Conservation (phyloP, 2,888 invertebrate species). For the Polymixis flavicincta region DNA sequence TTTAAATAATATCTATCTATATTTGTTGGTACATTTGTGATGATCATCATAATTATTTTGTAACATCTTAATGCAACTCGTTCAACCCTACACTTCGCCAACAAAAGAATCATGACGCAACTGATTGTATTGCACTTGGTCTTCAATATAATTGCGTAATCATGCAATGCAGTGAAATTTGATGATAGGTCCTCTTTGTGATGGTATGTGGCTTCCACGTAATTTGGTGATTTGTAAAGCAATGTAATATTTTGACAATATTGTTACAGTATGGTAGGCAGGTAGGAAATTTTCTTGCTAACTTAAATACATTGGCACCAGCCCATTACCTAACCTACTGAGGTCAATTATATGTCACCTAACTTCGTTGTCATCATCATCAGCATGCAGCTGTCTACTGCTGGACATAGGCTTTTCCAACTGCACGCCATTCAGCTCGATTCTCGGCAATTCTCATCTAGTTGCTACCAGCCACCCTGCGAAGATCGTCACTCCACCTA, state of each 20-base stretch:
- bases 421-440: no score
- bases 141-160: conserved; percentile 54
- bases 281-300: not conserved
- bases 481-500: no score
- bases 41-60: not conserved
- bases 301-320: not conserved
- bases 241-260: conserved; percentile 17
- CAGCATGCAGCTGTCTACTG: no score
- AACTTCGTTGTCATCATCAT: no score
- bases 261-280: not conserved
- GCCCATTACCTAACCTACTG: no score
- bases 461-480: no score
- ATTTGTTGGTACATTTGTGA: no score
- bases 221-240: conserved; percentile 29
- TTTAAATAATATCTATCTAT: no score
- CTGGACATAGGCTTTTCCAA: no score
- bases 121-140: conserved; percentile 49
- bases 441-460: no score
- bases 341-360: no score
- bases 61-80: conserved; percentile 4
- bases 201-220: conserved; percentile 31
- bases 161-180: conserved; percentile 58
- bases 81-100: conserved; percentile 48
- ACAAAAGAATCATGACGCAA: conserved; percentile 56
- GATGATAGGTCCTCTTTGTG: conserved; percentile 50